Evolutionary conservation across 2,113 vertebrate species (phyloP).

Genomic region (Azemiops feae): DNA sequence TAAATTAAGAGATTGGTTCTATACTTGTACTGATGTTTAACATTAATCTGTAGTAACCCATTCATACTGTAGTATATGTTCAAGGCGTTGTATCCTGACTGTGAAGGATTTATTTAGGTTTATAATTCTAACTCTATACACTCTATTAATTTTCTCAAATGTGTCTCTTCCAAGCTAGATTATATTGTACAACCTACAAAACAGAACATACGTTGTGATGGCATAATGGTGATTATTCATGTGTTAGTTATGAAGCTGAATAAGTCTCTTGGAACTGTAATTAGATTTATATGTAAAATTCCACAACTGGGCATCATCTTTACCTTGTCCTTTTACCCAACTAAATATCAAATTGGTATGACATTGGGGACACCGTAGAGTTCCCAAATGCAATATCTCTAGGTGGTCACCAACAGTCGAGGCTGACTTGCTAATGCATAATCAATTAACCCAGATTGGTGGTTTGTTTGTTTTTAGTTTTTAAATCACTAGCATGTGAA

Average conservation of each 20-base stretch:
- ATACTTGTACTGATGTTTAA: neutral
- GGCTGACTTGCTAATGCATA: neutral
- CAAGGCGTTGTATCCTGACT: neutral
- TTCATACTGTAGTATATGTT: neutral
- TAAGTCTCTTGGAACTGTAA: conserved; percentile 14
- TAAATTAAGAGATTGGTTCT: neutral
- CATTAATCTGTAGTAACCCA: neutral
- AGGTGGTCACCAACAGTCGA: neutral
- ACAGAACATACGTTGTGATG: neutral
- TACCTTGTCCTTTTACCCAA: neutral
- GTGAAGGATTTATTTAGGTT: neutral
- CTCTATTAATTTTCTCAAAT: neutral
- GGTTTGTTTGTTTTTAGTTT: neutral
- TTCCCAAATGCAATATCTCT: neutral
- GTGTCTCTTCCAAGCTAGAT: neutral
- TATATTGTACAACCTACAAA: neutral
- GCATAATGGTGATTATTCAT: too few relatives aligned
- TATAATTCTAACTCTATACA: neutral
- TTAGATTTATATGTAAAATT: neutral
- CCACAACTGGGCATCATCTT: conserved; percentile 4
- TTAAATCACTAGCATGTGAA: conserved; percentile 15
- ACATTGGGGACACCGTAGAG: neutral
- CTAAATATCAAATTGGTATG: neutral
- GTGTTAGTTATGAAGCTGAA: neutral
- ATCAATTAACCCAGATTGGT: neutral